Base-by-base conservation (phyloP, 2,797 vertebrate species). In the Gymnocypris eckloni region DNA sequence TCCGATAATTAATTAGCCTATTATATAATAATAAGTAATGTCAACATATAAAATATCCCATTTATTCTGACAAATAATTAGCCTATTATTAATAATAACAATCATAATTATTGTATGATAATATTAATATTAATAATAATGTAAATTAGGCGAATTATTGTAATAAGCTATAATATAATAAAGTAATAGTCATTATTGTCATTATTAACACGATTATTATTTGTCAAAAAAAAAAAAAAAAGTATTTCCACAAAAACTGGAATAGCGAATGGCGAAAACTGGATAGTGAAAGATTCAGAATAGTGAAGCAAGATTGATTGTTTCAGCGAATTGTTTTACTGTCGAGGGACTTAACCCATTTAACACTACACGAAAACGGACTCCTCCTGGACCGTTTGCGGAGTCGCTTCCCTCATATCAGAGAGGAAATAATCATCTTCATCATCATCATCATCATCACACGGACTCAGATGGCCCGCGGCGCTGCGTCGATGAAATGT, bases 401-500 rank as follows among this genome's bases (percentile, higher is more conserved):
- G 56, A 48, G 33, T 87, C 90, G 86, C 84, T 87, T 84, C 82
- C 77, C 75, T 28, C 67, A 78, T 52, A 88, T 83, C 43, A 72
- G 64, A 84, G 66, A 69, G 48, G 59, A 33, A 69, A 56, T 70
- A 59, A 20, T 64, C 77, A 18, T 79, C 20, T 4, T 69, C 37
- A 22, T 70, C 77, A 20, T 73, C 71, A 52, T 52, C 71, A 6
- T 37, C 69, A 88, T 83, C 6, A 87, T 77, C 77, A 41, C 86
- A 87, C 64, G 69, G 48, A 72, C 48, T 37, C 81, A 43, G 85
- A 87, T 88, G 87, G 43, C 89, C 83, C 66, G 82, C 78, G 79
- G 88, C 84, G 88, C 86, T 48, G 85, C 39, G 81, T 86, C 64
- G 72, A 20, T 92, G 87, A 91, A 91, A 92, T 69, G 77, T 80